Evolutionary conservation across 1,140 invertebrate genomes (phyloP), one percentile per base, ranked within the genome.

Genomic region (Anastrepha obliqua): DNA sequence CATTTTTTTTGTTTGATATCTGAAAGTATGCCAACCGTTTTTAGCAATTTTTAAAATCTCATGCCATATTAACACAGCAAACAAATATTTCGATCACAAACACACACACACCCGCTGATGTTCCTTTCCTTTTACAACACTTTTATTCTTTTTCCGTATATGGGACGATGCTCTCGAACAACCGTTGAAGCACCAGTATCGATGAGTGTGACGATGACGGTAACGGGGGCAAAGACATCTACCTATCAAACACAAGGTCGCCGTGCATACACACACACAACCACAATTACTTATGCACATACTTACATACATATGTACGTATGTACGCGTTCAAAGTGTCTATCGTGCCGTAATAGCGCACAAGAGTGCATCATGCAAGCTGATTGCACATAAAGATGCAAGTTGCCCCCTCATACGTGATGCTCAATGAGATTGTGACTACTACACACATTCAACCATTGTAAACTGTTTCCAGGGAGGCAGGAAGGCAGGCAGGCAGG

Each of bases 221-320:
- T 42, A 42, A 74, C 67, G 42, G 59, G 81, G 55, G 81, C 81
- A 85, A 85, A 85, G 81, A 85, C 81, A 59, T 62, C 51, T 85
- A 58, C 20, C 81, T 51, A 85, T 85, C 51, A 59, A 58, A 59
- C 81, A 85, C 81, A 85, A 85, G 81, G 81, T 85, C 81, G 51
- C 44, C 55, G 3, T 17, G n/a, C 39, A n/a, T 85, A 39, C 42
- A 15, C 13, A 15, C 13, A 29, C 47, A 59, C 47, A 58, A 58
- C 1, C 7, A 67, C 39, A 67, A 7, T 11, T 42, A 39, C 3
- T 15, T 13, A 42, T 20, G 4, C 62, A 64, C 15, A 64, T n/a
- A 20, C 62, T 6, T 17, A 64, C 20, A 17, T n/a, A 20, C 17
- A n/a, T 64, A 17, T 64, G 29, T 39, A 29, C 29, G 64, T 3